Evolutionary conservation across 2,888 invertebrate genomes (phyloP).

Genomic region (Minunthozetes semirufus): DNA sequence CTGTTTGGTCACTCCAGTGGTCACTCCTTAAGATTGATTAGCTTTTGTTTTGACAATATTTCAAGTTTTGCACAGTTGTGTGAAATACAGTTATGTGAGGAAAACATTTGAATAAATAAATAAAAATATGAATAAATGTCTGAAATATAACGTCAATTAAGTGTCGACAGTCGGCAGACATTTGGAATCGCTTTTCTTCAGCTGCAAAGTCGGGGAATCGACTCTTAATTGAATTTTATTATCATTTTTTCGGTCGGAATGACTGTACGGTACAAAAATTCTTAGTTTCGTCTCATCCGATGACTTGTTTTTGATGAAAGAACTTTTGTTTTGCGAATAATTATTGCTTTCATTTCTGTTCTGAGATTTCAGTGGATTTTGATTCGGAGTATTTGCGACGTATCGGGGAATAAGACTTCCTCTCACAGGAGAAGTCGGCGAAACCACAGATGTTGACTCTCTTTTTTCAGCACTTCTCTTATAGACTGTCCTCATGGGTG

Average conservation of each 20-base stretch:
- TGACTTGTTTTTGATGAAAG: not conserved
- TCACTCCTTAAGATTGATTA: too few species aligned
- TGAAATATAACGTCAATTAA: not conserved
- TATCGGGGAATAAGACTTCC: slow-evolving; percentile 17
- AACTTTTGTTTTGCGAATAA: not conserved
- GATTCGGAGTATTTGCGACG: not conserved
- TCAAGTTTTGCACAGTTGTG: too few species aligned
- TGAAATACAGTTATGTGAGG: too few species aligned
- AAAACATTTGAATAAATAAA: not conserved
- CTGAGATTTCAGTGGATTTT: not conserved
- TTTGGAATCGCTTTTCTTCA: slow-evolving; percentile 1
- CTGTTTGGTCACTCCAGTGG: too few species aligned
- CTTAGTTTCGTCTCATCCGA: not conserved
- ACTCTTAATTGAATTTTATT: slow-evolving; percentile 20
- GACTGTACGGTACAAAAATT: slow-evolving; percentile 17
- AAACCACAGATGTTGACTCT: not conserved
- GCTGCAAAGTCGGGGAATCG: slow-evolving; percentile 11
- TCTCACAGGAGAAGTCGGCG: not conserved
- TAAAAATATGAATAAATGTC: not conserved
- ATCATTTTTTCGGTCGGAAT: not conserved
- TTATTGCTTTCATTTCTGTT: slow-evolving; percentile 7
- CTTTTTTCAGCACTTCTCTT: not conserved
- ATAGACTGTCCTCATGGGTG: slow-evolving; percentile 3
- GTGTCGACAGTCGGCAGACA: slow-evolving; percentile 5
- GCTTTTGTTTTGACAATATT: too few species aligned